A percentile compares a stretch with the other conserved stretches of the same genome.
These are phyloP conservation scores for Pseudotriccus pelzelni DNA, from an alignment of 2,797 vertebrate species.

Conservation along the genomic window DNA sequence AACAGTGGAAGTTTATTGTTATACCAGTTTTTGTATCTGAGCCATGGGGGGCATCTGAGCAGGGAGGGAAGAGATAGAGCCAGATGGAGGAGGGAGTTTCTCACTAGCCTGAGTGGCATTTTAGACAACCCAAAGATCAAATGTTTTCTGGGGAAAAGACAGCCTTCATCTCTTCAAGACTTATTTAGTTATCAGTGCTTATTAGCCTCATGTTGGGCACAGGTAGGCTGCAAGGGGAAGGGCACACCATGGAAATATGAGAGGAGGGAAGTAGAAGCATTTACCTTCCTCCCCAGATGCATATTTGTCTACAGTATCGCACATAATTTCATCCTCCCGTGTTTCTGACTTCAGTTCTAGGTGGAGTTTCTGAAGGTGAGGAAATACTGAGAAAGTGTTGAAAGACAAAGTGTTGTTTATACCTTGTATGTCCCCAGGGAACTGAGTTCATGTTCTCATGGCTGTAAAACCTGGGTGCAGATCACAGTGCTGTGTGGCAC, in stretches of 20 bases:
- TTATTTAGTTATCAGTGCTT: neutral
- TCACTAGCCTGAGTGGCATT: neutral
- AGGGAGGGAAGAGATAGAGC: neutral
- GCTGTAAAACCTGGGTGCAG: neutral
- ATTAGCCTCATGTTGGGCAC: neutral
- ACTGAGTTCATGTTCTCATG: neutral
- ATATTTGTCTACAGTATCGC: neutral
- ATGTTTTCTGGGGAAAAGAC: neutral
- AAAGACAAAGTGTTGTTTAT: neutral
- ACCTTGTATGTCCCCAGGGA: neutral
- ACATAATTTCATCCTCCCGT: neutral
- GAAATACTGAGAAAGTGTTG: neutral
- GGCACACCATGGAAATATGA: neutral
- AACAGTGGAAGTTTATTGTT: constrained; percentile 19
- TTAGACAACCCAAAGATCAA: neutral
- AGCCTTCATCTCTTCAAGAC: neutral
- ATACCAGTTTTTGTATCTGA: neutral
- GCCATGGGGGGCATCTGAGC: neutral
- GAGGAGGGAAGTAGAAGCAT: neutral
- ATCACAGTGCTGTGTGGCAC: neutral
- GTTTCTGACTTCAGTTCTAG: neutral
- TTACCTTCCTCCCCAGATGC: neutral
- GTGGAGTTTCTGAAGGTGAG: constrained; percentile 3
- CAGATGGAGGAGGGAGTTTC: neutral
- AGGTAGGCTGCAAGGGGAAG: neutral